Evolutionary conservation across 2,113 vertebrate genomes (phyloP).

Genomic region (Leucopternis melanops): DNA sequence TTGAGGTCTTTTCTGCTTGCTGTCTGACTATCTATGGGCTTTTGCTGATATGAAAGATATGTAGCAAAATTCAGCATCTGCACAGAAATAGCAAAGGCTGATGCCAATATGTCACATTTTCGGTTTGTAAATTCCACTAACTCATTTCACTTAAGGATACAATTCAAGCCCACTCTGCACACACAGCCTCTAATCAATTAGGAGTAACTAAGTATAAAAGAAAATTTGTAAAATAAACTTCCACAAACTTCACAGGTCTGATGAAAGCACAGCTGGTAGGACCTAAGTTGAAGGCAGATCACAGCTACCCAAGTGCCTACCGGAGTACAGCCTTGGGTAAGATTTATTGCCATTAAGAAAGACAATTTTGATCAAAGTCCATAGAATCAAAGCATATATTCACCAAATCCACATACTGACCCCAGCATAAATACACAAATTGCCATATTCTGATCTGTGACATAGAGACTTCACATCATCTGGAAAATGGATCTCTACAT

Average conservation of each 20-base stretch:
- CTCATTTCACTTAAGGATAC: not conserved
- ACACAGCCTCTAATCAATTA: not conserved
- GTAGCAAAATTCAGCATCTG: not conserved
- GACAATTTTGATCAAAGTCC: not conserved
- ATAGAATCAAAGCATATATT: not conserved
- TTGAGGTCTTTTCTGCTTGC: not conserved
- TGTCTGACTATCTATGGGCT: not conserved
- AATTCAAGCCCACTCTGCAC: not conserved
- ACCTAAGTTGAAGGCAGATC: not conserved
- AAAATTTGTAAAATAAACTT: not conserved
- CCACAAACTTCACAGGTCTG: not conserved
- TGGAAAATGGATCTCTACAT: not conserved
- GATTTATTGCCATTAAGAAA: not conserved
- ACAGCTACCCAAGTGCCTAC: not conserved
- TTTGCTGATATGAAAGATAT: not conserved
- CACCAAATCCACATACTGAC: not conserved
- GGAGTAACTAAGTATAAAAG: not conserved
- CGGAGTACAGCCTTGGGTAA: not conserved
- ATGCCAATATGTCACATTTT: not conserved
- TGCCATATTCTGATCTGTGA: not conserved
- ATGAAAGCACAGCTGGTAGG: not conserved
- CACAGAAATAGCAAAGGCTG: not conserved
- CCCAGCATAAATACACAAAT: not conserved
- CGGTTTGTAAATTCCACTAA: not conserved
- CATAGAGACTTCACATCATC: not conserved